Evolutionary conservation across 2,888 invertebrate species (phyloP).

Genomic region (Melanostoma scalare): DNA sequence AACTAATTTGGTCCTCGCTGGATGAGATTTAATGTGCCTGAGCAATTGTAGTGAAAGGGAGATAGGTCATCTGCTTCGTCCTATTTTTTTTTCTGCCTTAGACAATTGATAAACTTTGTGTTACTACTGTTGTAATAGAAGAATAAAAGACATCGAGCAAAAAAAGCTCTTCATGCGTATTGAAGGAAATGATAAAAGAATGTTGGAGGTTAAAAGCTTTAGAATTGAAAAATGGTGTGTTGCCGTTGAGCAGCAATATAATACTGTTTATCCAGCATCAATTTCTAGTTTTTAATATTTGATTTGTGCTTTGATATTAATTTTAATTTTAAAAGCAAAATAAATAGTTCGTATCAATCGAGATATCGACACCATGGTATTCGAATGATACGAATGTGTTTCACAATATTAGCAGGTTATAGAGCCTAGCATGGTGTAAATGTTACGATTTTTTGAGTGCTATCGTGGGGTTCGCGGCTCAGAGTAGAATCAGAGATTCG

Average conservation of each 20-base stretch:
- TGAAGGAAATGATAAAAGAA: slow-evolving; percentile 5
- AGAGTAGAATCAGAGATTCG: too few species aligned
- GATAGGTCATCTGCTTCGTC: slow-evolving; percentile 38
- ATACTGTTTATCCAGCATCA: too few species aligned
- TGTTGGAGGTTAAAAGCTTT: slow-evolving; percentile 29
- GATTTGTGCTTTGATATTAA: not conserved
- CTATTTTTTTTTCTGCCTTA: slow-evolving; percentile 20
- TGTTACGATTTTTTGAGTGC: too few species aligned
- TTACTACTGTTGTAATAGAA: slow-evolving; percentile 44
- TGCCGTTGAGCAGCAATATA: slow-evolving; percentile 18
- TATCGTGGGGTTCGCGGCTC: too few species aligned
- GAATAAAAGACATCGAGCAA: not conserved
- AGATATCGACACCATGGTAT: too few species aligned
- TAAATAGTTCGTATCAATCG: too few species aligned
- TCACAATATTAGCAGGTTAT: too few species aligned
- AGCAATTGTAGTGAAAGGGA: slow-evolving; percentile 45
- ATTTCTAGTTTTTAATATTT: not conserved
- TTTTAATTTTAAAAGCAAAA: too few species aligned
- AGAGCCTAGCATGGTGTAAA: too few species aligned
- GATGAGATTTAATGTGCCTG: slow-evolving; percentile 43
- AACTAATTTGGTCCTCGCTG: slow-evolving; percentile 34
- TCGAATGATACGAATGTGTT: too few species aligned
- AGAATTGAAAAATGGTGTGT: not conserved
- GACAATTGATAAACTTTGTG: slow-evolving; percentile 47
- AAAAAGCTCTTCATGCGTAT: slow-evolving; percentile 48